phyloP scores from a whole-genome alignment of 2,797 vertebrate genomes.

The Coregonus sp. region DNA sequence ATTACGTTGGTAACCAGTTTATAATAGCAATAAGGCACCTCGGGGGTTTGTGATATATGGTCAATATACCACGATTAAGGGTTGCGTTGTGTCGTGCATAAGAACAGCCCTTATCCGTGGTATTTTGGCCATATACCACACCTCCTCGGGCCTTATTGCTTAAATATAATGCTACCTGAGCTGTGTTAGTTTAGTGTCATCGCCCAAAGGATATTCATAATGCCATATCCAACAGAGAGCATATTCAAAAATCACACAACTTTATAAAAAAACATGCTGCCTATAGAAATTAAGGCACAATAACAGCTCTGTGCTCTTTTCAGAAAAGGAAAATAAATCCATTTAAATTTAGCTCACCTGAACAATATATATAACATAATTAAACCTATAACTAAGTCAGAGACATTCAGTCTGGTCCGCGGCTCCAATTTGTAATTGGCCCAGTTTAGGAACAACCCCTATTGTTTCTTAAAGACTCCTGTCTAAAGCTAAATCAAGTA shows the following conservation, averaged over 20 bases:
- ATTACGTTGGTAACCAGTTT: too few species aligned
- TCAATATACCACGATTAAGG: too few species aligned
- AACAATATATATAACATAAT: neutral
- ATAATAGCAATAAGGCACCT: too few species aligned
- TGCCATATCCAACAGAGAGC: neutral
- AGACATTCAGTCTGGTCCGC: neutral
- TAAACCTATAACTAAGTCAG: neutral
- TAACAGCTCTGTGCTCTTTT: slow-evolving; percentile 29
- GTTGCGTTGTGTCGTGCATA: too few species aligned
- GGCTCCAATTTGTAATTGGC: neutral
- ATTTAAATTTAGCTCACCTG: neutral
- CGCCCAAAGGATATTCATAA: neutral
- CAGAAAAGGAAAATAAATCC: neutral
- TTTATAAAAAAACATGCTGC: slow-evolving; percentile 51
- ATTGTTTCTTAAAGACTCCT: too few species aligned
- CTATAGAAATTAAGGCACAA: slow-evolving; percentile 66
- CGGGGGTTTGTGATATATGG: too few species aligned
- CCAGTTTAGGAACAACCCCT: neutral
- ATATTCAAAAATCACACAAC: neutral
- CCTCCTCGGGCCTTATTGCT: too few species aligned
- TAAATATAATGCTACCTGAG: neutral
- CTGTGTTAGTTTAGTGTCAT: neutral
- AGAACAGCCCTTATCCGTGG: too few species aligned
- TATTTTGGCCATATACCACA: too few species aligned
- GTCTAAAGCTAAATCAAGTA: slow-evolving; percentile 1